Percentiles rank a stretch among this genome's conserved stretches.
Conservation (phyloP, 2,888 invertebrate genomes). For the Acrobasis consociella region DNA sequence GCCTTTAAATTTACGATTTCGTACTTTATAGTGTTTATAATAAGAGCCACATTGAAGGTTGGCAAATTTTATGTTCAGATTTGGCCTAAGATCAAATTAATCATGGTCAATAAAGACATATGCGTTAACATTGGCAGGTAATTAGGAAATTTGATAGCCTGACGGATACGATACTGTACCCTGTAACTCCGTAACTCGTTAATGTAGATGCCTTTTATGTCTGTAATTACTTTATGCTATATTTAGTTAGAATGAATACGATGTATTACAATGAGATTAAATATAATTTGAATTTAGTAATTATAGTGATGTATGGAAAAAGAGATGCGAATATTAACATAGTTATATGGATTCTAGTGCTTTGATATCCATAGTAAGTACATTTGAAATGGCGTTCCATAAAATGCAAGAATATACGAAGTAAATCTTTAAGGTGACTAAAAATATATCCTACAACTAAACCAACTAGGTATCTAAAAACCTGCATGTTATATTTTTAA, state of each 20-base stretch:
- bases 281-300: too few relatives aligned
- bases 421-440: too few relatives aligned
- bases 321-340: too few relatives aligned
- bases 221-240: neutral
- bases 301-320: too few relatives aligned
- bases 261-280: too few relatives aligned
- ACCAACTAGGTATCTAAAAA: too few relatives aligned
- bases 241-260: neutral
- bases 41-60: neutral
- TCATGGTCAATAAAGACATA: slow-evolving; percentile 15
- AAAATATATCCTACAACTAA: too few relatives aligned
- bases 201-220: slow-evolving; percentile 1
- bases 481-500: too few relatives aligned
- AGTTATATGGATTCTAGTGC: too few relatives aligned
- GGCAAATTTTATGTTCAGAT: neutral
- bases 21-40: neutral
- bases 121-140: slow-evolving; percentile 18
- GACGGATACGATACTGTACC: neutral
- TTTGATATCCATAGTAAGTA: too few relatives aligned
- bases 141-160: slow-evolving; percentile 15
- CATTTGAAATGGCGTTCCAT: too few relatives aligned
- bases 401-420: too few relatives aligned
- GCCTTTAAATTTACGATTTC: neutral
- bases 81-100: slow-evolving; percentile 16
- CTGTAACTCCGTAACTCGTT: slow-evolving; percentile 8